phyloP scores from a whole-genome alignment of 2,113 vertebrate species.

The Cavia porcellus region DNA sequence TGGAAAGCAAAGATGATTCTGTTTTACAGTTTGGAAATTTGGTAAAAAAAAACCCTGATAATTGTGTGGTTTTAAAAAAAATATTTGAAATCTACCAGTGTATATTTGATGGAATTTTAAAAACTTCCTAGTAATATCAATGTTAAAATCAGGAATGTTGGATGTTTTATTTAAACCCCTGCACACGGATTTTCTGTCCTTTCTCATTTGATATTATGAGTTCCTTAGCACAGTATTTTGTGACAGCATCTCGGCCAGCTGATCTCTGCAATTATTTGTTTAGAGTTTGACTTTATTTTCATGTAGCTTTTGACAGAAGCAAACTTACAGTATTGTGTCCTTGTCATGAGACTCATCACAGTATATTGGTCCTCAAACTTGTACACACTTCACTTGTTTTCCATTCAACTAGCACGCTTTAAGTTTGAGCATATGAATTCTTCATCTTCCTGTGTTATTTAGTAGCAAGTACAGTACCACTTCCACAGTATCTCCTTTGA shows the following conservation, averaged over 20 bases:
- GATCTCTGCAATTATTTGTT: slow-evolving; percentile 24
- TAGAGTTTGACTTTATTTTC: slow-evolving; percentile 9
- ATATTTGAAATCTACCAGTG: slow-evolving; percentile 15
- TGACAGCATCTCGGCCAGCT: neutral
- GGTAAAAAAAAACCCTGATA: neutral
- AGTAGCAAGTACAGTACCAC: neutral
- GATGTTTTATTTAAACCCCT: neutral
- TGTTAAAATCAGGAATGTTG: slow-evolving; percentile 40
- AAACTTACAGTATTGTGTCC: neutral
- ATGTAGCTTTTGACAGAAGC: neutral
- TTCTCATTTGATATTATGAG: neutral
- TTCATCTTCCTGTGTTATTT: neutral
- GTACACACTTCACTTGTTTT: neutral
- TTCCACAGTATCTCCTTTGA: neutral
- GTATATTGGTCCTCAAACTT: neutral
- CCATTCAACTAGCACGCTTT: neutral
- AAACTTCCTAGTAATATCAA: slow-evolving; percentile 30
- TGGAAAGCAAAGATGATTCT: slow-evolving; percentile 55
- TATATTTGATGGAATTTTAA: slow-evolving; percentile 18
- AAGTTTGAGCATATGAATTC: neutral
- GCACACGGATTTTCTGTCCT: slow-evolving; percentile 1
- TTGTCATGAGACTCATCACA: neutral
- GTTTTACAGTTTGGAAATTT: slow-evolving; percentile 60
- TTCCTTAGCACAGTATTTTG: slow-evolving; percentile 7
- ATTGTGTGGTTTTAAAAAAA: slow-evolving; percentile 48